Conservation (phyloP, 1,140 invertebrate genomes). For the Heliconius nattereri region DNA sequence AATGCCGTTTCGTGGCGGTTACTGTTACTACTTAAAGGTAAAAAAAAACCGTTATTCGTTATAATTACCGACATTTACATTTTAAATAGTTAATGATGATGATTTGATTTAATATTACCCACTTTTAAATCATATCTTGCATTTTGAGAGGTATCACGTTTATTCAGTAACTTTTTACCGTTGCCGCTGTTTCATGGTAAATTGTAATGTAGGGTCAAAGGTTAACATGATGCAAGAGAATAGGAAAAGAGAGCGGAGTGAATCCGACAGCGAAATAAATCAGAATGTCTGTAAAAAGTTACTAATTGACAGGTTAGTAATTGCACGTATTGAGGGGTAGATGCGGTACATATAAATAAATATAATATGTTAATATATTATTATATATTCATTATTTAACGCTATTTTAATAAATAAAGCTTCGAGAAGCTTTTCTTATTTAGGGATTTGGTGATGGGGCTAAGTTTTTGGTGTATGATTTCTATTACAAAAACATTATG, state of each 20-base stretch:
- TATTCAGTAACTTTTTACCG: background rate
- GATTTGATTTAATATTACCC: background rate
- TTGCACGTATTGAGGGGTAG: background rate
- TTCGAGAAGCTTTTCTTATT: background rate
- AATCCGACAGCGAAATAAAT: slow-evolving; percentile 53
- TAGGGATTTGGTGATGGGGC: background rate
- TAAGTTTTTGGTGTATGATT: background rate
- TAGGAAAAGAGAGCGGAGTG: slow-evolving; percentile 67
- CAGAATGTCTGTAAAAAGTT: slow-evolving; percentile 64
- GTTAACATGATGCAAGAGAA: slow-evolving; percentile 56
- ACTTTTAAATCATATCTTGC: background rate
- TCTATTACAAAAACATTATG: too few relatives aligned
- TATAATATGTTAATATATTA: background rate
- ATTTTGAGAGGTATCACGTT: background rate
- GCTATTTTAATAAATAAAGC: background rate
- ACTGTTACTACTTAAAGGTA: background rate
- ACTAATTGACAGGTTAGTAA: slow-evolving; percentile 40
- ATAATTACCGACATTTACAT: background rate
- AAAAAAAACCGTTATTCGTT: background rate
- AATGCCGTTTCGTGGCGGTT: background rate
- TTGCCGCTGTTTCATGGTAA: slow-evolving; percentile 15
- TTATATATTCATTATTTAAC: background rate
- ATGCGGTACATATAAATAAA: background rate
- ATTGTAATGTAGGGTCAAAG: slow-evolving; percentile 45
- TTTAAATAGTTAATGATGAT: background rate